Conservation (phyloP, 92 coral and sea anemone species). For the Heliopora coerulea region DNA sequence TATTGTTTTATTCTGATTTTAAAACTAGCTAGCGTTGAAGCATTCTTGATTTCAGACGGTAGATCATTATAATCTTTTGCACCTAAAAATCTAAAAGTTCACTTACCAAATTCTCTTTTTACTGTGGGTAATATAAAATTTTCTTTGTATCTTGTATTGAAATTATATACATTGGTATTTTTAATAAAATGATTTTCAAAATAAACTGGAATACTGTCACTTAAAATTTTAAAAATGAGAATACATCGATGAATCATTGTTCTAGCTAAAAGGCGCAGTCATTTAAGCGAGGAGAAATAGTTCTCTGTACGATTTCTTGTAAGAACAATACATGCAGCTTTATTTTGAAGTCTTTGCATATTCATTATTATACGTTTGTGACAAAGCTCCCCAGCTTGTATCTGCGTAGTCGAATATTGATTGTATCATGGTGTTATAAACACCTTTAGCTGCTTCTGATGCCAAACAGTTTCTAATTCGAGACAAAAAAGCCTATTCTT, state of each 20-base stretch:
- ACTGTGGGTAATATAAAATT: not conserved
- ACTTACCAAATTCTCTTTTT: slow-evolving; percentile 3
- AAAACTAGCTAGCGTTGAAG: too few relatives aligned
- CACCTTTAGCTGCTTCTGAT: not conserved
- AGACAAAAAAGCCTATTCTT: not conserved
- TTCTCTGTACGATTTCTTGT: not conserved
- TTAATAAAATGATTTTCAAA: not conserved
- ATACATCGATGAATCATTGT: not conserved
- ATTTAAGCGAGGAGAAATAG: not conserved
- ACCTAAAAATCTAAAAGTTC: slow-evolving; percentile 7
- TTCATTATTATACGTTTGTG: not conserved
- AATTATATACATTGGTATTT: not conserved
- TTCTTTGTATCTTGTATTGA: not conserved
- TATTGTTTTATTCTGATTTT: too few relatives aligned
- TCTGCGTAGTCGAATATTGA: not conserved
- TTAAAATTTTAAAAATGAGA: slow-evolving; percentile 1
- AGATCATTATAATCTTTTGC: too few relatives aligned
- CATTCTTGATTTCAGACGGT: too few relatives aligned
- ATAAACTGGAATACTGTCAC: not conserved
- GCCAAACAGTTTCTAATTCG: slow-evolving; percentile 1
- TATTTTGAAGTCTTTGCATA: slow-evolving; percentile 16
- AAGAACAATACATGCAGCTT: not conserved
- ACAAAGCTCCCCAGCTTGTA: not conserved
- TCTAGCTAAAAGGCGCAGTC: not conserved
- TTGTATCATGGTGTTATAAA: slow-evolving; percentile 4